Conservation (phyloP, 2,113 vertebrate genomes). For the Notechis scutatus region DNA sequence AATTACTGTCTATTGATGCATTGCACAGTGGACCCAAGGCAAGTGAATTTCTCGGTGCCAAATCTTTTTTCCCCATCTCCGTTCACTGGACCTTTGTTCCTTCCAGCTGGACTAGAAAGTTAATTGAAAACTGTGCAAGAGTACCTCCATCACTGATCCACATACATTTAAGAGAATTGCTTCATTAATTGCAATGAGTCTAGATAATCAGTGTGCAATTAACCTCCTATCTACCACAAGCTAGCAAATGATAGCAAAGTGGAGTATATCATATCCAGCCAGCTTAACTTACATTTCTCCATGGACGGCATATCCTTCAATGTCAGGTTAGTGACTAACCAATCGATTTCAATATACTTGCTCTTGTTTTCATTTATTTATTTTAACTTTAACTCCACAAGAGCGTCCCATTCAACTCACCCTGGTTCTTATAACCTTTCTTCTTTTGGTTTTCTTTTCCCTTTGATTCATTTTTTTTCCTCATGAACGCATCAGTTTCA, state of each 20-base stretch:
- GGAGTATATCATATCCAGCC: background rate
- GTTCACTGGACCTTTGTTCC: background rate
- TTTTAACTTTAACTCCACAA: background rate
- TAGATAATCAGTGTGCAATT: background rate
- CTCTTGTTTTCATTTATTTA: background rate
- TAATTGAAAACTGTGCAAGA: background rate
- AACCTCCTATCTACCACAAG: conserved; percentile 11
- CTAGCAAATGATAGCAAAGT: background rate
- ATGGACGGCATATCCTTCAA: background rate
- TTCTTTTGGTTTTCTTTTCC: background rate
- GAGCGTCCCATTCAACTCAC: background rate
- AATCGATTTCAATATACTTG: background rate
- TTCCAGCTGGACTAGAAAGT: background rate
- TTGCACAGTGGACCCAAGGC: background rate
- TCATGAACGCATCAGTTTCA: background rate
- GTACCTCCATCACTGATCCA: background rate
- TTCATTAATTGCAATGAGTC: background rate
- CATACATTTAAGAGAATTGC: background rate
- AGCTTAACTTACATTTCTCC: background rate
- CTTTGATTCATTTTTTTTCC: background rate
- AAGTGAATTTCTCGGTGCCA: background rate
- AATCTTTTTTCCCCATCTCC: background rate
- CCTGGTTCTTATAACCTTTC: background rate
- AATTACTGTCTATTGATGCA: background rate
- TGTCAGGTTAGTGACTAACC: background rate